Evolutionary conservation across 1,140 invertebrate species (phyloP).

Genomic region (Ridgeia piscesae): DNA sequence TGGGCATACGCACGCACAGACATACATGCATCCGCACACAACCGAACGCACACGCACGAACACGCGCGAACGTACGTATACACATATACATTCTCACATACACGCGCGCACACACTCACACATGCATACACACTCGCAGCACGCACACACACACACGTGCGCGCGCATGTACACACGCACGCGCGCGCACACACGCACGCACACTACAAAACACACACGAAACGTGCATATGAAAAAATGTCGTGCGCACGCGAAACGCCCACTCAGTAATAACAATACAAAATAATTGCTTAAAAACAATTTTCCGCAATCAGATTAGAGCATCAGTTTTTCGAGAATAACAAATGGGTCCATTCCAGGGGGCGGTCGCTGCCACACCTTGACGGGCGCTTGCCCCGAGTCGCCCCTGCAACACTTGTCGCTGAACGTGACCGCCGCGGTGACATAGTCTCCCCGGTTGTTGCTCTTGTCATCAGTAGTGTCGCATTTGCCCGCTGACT

Average conservation of each 20-base stretch:
- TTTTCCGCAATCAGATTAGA: neutral
- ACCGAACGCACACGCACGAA: neutral
- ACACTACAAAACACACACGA: neutral
- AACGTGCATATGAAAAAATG: too few relatives aligned
- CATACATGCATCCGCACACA: neutral
- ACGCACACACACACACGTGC: neutral
- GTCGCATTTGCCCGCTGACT: neutral
- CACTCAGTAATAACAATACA: neutral
- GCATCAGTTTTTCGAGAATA: neutral
- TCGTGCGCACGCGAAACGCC: neutral
- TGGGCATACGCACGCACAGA: neutral
- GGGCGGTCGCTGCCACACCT: neutral
- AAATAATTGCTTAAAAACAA: neutral
- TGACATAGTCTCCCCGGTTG: neutral
- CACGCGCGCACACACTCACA: too few relatives aligned
- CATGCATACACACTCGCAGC: too few relatives aligned
- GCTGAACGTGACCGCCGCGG: neutral
- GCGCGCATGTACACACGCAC: neutral
- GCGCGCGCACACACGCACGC: neutral
- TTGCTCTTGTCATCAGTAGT: neutral
- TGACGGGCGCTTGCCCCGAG: neutral
- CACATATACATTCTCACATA: neutral
- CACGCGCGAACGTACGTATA: neutral
- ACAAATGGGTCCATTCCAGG: neutral
- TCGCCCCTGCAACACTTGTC: neutral